A percentile compares a stretch with the other conserved stretches of the same genome.
Evolutionary conservation across 2,888 invertebrate species (phyloP).

Genomic region (Thymelicus sylvestris): DNA sequence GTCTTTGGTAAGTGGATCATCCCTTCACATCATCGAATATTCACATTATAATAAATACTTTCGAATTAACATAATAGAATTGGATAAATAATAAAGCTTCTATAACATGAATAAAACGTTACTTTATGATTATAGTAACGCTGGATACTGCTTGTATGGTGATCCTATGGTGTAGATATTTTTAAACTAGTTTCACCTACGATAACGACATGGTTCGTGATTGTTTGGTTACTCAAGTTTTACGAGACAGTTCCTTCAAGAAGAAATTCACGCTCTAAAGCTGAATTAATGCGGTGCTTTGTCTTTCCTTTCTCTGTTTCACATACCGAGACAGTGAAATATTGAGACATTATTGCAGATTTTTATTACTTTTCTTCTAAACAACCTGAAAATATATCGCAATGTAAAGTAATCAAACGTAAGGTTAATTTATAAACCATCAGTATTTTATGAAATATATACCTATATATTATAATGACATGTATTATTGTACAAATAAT

Average conservation of each 20-base stretch:
- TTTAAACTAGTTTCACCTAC: not conserved
- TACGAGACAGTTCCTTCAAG: constrained; percentile 26
- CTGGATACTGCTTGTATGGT: too few relatives aligned
- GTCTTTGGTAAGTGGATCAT: not conserved
- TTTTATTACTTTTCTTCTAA: constrained; percentile 13
- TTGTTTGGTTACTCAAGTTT: constrained; percentile 22
- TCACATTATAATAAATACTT: not conserved
- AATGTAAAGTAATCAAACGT: not conserved
- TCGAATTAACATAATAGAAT: too few relatives aligned
- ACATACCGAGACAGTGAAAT: constrained; percentile 31
- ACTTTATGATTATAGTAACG: not conserved
- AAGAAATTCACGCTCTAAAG: constrained; percentile 31
- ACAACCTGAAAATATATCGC: not conserved
- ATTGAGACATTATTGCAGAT: constrained; percentile 13
- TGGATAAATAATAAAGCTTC: too few relatives aligned
- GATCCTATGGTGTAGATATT: too few relatives aligned
- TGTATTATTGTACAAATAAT: too few relatives aligned
- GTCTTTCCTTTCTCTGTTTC: constrained; percentile 29
- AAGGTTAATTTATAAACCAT: too few relatives aligned
- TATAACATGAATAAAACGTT: too few relatives aligned
- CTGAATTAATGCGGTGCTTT: constrained; percentile 33
- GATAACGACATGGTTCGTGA: constrained; percentile 18
- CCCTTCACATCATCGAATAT: not conserved
- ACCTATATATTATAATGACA: too few relatives aligned
- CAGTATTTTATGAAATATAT: not conserved